phyloP scores from a whole-genome alignment of 2,797 vertebrate genomes.

The Spatula clypeata region DNA sequence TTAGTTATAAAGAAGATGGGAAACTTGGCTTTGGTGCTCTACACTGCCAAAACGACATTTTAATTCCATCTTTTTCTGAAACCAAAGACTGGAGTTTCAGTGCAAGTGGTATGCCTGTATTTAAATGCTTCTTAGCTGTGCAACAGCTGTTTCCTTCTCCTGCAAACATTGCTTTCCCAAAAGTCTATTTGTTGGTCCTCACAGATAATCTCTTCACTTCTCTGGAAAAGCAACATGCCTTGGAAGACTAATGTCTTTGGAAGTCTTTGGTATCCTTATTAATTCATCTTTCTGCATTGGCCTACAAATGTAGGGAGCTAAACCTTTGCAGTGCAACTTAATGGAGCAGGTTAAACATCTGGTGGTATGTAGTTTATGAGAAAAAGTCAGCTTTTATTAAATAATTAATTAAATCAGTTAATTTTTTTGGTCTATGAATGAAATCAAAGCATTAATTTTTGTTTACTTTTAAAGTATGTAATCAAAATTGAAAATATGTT shows the following conservation, averaged over 20 bases:
- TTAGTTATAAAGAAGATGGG: background rate
- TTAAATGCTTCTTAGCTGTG: background rate
- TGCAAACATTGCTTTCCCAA: background rate
- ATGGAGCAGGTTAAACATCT: background rate
- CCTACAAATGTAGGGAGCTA: background rate
- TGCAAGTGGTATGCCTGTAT: background rate
- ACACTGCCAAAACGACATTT: background rate
- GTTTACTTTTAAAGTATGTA: background rate
- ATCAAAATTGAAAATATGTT: background rate
- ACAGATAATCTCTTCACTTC: background rate
- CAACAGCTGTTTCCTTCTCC: background rate
- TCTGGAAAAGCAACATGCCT: accelerated
- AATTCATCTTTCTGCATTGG: background rate
- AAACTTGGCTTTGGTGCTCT: background rate
- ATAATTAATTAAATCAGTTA: no score
- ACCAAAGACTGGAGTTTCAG: background rate
- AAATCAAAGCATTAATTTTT: background rate
- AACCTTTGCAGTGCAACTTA: background rate
- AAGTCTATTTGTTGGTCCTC: background rate
- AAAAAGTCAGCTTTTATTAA: accelerated
- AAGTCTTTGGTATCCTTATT: background rate
- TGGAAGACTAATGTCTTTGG: background rate
- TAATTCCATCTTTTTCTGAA: background rate
- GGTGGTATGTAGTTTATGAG: background rate
- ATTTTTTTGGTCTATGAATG: background rate